Conservation (phyloP, 1,140 invertebrate genomes). For the Trichonephila clavipes region DNA sequence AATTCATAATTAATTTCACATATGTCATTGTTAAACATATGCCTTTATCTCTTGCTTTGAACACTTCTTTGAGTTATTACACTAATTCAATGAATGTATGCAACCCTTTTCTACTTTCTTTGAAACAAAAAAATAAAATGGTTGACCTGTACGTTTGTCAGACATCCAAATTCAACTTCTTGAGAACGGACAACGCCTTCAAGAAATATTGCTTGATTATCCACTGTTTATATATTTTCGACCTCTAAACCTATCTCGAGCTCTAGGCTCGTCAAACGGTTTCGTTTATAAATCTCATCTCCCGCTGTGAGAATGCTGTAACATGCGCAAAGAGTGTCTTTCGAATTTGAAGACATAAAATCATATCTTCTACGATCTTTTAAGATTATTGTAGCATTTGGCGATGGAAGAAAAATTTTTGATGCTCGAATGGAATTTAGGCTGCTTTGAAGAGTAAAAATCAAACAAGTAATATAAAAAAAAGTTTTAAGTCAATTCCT, state of each 20-base stretch:
- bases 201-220: slow-evolving; percentile 24
- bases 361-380: no score
- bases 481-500: no score
- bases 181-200: slow-evolving; percentile 7
- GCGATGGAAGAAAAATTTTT: no score
- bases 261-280: background rate
- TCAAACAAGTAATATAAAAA: no score
- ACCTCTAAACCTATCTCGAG: background rate
- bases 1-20: no score
- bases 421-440: no score
- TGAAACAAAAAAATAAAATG: background rate
- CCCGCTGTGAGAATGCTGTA: background rate
- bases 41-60: background rate
- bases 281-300: background rate
- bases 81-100: background rate
- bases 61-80: background rate
- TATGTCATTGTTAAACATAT: no score
- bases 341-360: background rate
- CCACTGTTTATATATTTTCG: background rate
- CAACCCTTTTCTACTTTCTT: background rate
- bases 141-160: background rate
- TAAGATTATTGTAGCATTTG: no score
- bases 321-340: background rate
- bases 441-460: no score
- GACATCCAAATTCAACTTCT: background rate